Percentiles rank a stretch among this genome's conserved stretches.
phyloP scores from a whole-genome alignment of 2,113 vertebrate species.

The Muscicapa adusta region DNA sequence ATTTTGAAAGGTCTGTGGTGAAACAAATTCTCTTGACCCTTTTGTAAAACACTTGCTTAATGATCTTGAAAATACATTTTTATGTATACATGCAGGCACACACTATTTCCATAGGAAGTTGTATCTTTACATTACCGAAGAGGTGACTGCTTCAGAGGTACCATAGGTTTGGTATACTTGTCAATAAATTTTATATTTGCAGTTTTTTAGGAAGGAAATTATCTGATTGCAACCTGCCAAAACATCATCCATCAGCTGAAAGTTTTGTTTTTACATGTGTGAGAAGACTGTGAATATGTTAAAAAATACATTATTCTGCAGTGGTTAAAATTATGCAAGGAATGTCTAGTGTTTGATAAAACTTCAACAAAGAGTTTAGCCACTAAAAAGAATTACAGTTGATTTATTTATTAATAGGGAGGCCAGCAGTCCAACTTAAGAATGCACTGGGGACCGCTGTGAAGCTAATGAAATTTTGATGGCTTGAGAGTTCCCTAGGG shows the following conservation, averaged over 20 bases:
- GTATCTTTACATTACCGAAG: accelerated
- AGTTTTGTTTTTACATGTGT: not conserved
- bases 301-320: not conserved
- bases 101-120: not conserved
- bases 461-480: conserved; percentile 70
- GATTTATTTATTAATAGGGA: conserved; percentile 68
- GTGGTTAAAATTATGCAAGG: conserved; percentile 34
- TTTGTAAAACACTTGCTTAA: not conserved
- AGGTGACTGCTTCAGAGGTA: not conserved
- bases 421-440: conserved; percentile 53
- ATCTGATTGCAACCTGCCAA: not conserved
- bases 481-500: conserved; percentile 11
- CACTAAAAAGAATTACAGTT: conserved; percentile 53
- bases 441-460: conserved; percentile 35
- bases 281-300: not conserved
- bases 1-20: not conserved
- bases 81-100: not conserved
- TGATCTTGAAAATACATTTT: not conserved
- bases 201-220: not conserved
- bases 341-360: conserved; percentile 19
- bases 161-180: not conserved
- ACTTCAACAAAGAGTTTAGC: conserved; percentile 59
- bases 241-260: not conserved
- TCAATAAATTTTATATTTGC: not conserved
- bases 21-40: not conserved